Conservation (phyloP, 2,888 invertebrate genomes). For the Sisyra terminalis region DNA sequence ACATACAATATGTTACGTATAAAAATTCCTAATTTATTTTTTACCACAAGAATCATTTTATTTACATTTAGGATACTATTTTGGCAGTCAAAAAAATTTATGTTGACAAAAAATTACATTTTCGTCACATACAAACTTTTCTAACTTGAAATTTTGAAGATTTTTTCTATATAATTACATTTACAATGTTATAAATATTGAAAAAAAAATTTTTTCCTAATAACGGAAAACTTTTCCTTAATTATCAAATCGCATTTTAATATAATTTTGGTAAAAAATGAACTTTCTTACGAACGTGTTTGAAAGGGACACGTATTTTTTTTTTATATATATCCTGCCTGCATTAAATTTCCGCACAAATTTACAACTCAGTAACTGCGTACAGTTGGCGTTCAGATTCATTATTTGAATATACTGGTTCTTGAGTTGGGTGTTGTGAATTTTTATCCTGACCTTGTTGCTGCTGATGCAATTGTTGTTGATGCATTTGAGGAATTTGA, state of each 20-base stretch:
- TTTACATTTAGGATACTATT: too few species aligned
- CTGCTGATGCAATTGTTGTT: constrained; percentile 12
- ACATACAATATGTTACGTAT: too few species aligned
- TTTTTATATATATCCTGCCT: constrained; percentile 1
- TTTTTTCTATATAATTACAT: too few species aligned
- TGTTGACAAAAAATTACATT: neutral
- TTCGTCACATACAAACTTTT: neutral
- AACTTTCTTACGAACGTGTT: neutral
- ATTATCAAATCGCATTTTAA: neutral
- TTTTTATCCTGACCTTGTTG: constrained; percentile 1
- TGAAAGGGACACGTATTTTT: neutral
- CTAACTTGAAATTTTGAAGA: too few species aligned
- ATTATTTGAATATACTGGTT: constrained; percentile 17
- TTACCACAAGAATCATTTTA: too few species aligned
- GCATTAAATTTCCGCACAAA: neutral
- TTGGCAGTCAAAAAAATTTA: too few species aligned
- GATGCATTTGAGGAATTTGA: constrained; percentile 18
- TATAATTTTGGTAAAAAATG: neutral
- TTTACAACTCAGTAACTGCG: constrained; percentile 56
- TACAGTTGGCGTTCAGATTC: constrained; percentile 38
- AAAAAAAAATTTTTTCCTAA: neutral
- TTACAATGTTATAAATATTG: neutral
- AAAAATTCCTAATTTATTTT: too few species aligned
- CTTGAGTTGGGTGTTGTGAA: constrained; percentile 17
- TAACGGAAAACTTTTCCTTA: neutral